Evolutionary conservation across 2,888 invertebrate species (phyloP).

Genomic region (Piscicola geometra): DNA sequence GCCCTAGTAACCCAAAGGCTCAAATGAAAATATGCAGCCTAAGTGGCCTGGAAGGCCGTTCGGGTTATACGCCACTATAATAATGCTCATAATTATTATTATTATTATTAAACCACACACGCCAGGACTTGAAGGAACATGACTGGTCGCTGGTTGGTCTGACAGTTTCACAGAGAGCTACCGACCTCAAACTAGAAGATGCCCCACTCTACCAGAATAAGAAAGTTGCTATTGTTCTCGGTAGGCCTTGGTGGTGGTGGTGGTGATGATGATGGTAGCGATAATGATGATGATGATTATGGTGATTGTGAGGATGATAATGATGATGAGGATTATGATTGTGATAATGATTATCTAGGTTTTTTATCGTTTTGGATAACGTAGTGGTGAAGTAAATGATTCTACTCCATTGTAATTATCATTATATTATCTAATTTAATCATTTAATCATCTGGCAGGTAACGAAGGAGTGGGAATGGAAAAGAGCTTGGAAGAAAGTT

Average conservation of each 20-base stretch:
- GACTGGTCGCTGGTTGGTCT: background rate
- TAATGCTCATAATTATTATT: too few relatives aligned
- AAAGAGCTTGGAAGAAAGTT: background rate
- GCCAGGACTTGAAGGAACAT: slow-evolving; percentile 5
- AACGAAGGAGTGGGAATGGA: background rate
- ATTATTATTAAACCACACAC: too few relatives aligned
- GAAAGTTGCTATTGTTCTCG: background rate
- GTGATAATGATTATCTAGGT: too few relatives aligned
- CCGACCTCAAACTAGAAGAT: background rate
- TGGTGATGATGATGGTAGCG: background rate
- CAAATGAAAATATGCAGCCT: too few relatives aligned
- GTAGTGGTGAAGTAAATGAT: too few relatives aligned
- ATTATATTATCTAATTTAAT: too few relatives aligned
- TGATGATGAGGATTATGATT: background rate
- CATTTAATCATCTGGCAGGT: too few relatives aligned
- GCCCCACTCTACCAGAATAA: background rate
- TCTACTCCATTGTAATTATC: too few relatives aligned
- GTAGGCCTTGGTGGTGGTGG: background rate
- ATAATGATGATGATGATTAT: background rate
- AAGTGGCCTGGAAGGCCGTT: too few relatives aligned
- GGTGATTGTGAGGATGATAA: background rate
- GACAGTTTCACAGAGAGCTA: background rate
- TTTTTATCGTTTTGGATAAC: too few relatives aligned
- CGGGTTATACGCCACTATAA: too few relatives aligned
- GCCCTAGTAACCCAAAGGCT: too few relatives aligned